A percentile compares a stretch with the other conserved stretches of the same genome.
phyloP scores from a whole-genome alignment of 2,113 vertebrate genomes.

The Pteropus alecto region DNA sequence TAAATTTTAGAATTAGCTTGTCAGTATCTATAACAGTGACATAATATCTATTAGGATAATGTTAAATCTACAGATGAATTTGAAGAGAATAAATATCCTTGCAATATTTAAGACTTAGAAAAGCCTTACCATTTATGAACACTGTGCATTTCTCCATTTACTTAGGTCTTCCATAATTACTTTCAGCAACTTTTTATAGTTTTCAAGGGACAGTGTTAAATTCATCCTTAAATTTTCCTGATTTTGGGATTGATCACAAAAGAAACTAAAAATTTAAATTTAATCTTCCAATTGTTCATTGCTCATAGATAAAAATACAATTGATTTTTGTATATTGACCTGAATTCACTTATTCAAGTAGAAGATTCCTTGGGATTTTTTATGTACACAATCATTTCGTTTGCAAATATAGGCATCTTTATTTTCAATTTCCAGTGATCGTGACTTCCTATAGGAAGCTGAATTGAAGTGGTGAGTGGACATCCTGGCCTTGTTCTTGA shows the following conservation, averaged over 20 bases:
- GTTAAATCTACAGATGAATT: background rate
- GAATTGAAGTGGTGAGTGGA: background rate
- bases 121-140: background rate
- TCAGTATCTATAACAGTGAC: background rate
- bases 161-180: background rate
- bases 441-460: background rate
- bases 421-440: background rate
- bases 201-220: background rate
- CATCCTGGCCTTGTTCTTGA: background rate
- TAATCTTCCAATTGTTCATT: background rate
- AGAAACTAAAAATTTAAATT: background rate
- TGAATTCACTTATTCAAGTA: slow-evolving; percentile 3
- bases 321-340: background rate
- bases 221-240: background rate
- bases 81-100: background rate
- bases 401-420: background rate
- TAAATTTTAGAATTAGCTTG: slow-evolving; percentile 17
- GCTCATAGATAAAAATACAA: background rate
- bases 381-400: background rate
- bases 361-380: background rate
- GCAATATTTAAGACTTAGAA: background rate
- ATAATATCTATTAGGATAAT: background rate
- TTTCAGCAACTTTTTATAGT: background rate
- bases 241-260: background rate
- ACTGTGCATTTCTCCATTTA: background rate